These are phyloP conservation scores for Nomada hirtipes DNA, from an alignment of 2,888 invertebrate species.

Conservation along the genomic window DNA sequence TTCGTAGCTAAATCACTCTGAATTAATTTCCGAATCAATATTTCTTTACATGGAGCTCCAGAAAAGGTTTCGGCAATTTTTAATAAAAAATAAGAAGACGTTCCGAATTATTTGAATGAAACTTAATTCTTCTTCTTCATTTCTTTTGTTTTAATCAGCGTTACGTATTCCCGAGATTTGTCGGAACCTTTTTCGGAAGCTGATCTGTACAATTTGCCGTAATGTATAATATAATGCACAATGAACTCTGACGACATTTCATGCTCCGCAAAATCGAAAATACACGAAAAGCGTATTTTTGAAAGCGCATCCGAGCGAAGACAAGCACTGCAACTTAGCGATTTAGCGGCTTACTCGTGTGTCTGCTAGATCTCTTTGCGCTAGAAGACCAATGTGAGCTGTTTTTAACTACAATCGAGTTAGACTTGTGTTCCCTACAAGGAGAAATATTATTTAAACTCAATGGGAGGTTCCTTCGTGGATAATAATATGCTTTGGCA, in stretches of 20 bases:
- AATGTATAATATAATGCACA: background rate
- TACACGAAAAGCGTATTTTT: conserved; percentile 55
- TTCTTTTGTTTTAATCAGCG: too few relatives aligned
- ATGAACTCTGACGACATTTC: conserved; percentile 26
- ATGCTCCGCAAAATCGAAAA: conserved; percentile 50
- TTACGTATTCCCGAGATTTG: too few relatives aligned
- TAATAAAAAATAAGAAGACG: background rate
- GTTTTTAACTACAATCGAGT: conserved; percentile 72
- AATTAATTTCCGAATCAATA: background rate
- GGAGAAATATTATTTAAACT: conserved; percentile 71
- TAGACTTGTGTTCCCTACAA: conserved; percentile 77
- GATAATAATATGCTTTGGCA: conserved; percentile 22
- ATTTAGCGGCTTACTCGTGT: conserved; percentile 67
- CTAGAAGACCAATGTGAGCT: conserved; percentile 70
- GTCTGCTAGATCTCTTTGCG: conserved; percentile 70
- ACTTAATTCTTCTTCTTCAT: too few relatives aligned
- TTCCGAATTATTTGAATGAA: too few relatives aligned
- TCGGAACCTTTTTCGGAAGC: too few relatives aligned
- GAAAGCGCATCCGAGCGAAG: conserved; percentile 54
- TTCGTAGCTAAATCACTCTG: background rate
- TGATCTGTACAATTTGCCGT: too few relatives aligned
- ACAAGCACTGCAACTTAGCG: conserved; percentile 59
- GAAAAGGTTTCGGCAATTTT: background rate
- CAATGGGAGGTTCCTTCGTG: conserved; percentile 13
- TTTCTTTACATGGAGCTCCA: background rate